These are phyloP conservation scores for Cryptomyrus ogoouensis DNA, from an alignment of 2,113 vertebrate species.

Conservation along the genomic window DNA sequence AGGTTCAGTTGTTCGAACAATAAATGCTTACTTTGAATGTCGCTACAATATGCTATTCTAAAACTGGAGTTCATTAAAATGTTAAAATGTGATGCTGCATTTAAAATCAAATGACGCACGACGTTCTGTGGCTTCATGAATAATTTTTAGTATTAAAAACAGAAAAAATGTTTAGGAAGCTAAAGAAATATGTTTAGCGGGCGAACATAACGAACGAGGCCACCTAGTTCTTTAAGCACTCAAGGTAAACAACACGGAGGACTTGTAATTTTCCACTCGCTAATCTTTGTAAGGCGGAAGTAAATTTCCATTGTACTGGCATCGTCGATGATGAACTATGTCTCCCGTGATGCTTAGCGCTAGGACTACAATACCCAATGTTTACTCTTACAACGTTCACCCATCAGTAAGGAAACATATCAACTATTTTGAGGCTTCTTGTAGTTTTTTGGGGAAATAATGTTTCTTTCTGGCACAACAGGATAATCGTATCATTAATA, in stretches of 20 bases:
- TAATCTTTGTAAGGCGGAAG: not conserved
- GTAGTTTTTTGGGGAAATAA: not conserved
- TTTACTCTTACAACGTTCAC: not conserved
- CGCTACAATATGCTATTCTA: not conserved
- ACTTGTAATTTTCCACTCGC: constrained; percentile 51
- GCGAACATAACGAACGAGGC: not conserved
- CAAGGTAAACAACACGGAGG: not conserved
- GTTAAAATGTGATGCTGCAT: not conserved
- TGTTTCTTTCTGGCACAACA: not conserved
- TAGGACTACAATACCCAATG: constrained; percentile 15
- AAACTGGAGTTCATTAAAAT: not conserved
- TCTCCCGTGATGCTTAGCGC: constrained; percentile 47
- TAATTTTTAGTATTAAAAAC: not conserved
- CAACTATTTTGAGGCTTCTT: not conserved
- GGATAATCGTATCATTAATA: not conserved
- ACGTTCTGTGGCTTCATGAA: not conserved
- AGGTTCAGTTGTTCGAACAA: too few relatives aligned
- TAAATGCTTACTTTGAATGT: not conserved
- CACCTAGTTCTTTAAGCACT: not conserved
- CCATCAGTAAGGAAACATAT: not conserved
- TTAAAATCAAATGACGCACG: not conserved
- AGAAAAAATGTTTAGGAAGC: not conserved
- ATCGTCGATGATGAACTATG: constrained; percentile 30
- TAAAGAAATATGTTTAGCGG: not conserved
- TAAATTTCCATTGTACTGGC: constrained; percentile 23